phyloP scores from a whole-genome alignment of 1,140 invertebrate species.

The Formica exsecta region DNA sequence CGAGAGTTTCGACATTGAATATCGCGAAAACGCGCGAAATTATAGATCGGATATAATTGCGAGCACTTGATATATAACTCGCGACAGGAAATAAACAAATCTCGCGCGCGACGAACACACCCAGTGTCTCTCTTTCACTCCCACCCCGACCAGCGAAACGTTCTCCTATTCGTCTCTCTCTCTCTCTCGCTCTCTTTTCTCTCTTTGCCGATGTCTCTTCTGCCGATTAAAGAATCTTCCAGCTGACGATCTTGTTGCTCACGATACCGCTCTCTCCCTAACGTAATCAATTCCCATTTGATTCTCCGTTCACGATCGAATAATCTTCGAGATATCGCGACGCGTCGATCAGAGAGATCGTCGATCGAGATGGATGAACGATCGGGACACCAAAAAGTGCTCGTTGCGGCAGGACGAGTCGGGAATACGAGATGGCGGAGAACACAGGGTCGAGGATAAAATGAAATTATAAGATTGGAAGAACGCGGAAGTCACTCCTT shows the following conservation, averaged over 20 bases:
- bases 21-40: slow-evolving; percentile 5
- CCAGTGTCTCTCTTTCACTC: slow-evolving; percentile 63
- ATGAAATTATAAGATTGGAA: slow-evolving; percentile 62
- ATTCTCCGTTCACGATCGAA: slow-evolving; percentile 5
- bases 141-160: slow-evolving; percentile 62
- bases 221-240: slow-evolving; percentile 70
- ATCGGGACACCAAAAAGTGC: not conserved
- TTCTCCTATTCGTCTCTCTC: slow-evolving; percentile 49
- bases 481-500: slow-evolving; percentile 16
- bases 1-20: slow-evolving; percentile 41
- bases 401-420: not conserved
- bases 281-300: not conserved
- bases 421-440: slow-evolving; percentile 16
- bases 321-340: not conserved
- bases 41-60: slow-evolving; percentile 7
- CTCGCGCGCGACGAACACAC: slow-evolving; percentile 68
- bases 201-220: slow-evolving; percentile 57
- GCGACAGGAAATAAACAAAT: slow-evolving; percentile 55
- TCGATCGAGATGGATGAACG: not conserved
- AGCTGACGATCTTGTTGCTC: slow-evolving; percentile 60
- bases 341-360: slow-evolving; percentile 25
- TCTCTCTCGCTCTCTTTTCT: slow-evolving; percentile 41
- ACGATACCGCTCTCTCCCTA: slow-evolving; percentile 31
- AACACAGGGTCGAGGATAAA: slow-evolving; percentile 15
- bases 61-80: slow-evolving; percentile 43